These are phyloP conservation scores for Antigone vipio DNA, from an alignment of 2,113 vertebrate genomes.

Conservation along the genomic window DNA sequence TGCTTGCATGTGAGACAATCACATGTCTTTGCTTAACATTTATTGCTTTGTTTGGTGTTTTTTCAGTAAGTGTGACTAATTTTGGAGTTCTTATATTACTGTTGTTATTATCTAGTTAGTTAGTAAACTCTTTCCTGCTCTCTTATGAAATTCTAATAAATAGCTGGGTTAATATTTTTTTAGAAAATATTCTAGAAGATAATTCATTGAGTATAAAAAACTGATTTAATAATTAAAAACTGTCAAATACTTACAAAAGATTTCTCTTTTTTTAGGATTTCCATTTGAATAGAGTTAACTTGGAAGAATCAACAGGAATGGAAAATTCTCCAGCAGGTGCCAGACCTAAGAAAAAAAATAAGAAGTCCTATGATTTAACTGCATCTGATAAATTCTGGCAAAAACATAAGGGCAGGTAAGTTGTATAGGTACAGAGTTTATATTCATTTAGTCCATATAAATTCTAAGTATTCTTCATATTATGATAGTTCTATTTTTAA, in stretches of 20 bases:
- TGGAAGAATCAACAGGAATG: constrained; percentile 85
- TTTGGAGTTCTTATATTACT: neutral
- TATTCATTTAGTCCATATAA: neutral
- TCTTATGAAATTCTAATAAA: neutral
- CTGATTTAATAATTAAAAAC: neutral
- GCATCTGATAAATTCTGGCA: constrained; percentile 95
- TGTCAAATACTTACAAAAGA: neutral
- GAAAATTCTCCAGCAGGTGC: constrained; percentile 90
- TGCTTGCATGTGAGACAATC: neutral
- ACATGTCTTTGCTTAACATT: neutral
- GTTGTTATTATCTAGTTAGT: neutral
- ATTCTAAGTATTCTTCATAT: neutral
- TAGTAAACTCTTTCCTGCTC: neutral
- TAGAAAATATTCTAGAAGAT: neutral
- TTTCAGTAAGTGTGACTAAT: neutral
- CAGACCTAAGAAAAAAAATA: constrained; percentile 95
- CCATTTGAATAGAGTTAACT: constrained; percentile 90
- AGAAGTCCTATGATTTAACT: constrained; percentile 93
- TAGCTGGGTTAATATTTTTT: neutral
- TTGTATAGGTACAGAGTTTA: neutral
- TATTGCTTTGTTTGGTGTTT: neutral
- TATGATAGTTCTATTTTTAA: neutral
- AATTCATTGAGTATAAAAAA: neutral
- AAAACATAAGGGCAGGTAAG: constrained; percentile 97
- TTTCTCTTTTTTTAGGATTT: constrained; percentile 83